Conservation (phyloP, 2,888 invertebrate species). For the Dasypolia templi region DNA sequence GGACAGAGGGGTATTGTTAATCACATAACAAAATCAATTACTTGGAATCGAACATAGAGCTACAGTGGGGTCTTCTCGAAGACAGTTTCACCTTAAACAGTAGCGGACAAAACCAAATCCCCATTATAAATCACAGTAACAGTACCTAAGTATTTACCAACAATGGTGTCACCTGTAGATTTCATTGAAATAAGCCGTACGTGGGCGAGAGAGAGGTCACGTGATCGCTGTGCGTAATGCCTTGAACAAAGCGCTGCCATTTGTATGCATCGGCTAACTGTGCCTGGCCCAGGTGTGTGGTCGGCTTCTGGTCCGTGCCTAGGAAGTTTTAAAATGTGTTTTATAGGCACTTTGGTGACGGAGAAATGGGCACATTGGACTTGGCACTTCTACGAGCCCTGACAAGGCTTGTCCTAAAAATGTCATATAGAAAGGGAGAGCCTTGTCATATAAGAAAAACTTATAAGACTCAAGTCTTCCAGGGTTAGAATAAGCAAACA, state of each 20-base stretch:
- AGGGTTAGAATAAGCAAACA: slow-evolving; percentile 6
- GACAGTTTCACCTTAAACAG: background rate
- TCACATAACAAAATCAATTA: background rate
- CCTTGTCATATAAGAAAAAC: background rate
- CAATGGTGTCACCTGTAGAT: slow-evolving; percentile 56
- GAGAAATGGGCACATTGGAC: background rate
- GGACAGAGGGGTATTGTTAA: background rate
- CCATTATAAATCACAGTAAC: slow-evolving; percentile 15
- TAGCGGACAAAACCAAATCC: background rate
- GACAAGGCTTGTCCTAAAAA: no score
- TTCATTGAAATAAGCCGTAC: slow-evolving; percentile 48
- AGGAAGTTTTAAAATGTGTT: slow-evolving; percentile 9
- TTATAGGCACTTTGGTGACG: background rate
- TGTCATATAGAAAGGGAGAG: no score
- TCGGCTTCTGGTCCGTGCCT: slow-evolving; percentile 16
- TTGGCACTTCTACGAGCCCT: no score
- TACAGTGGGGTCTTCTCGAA: background rate
- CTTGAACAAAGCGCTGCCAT: slow-evolving; percentile 51
- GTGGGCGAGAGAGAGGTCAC: slow-evolving; percentile 58
- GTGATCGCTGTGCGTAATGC: slow-evolving; percentile 51
- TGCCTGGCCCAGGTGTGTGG: slow-evolving; percentile 49
- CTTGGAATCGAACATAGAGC: background rate
- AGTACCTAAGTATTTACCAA: slow-evolving; percentile 30
- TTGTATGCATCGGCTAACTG: slow-evolving; percentile 57
- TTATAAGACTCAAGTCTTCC: background rate